Base-by-base conservation (phyloP, 2,113 vertebrate species). In the Lepisosteus osseus region DNA sequence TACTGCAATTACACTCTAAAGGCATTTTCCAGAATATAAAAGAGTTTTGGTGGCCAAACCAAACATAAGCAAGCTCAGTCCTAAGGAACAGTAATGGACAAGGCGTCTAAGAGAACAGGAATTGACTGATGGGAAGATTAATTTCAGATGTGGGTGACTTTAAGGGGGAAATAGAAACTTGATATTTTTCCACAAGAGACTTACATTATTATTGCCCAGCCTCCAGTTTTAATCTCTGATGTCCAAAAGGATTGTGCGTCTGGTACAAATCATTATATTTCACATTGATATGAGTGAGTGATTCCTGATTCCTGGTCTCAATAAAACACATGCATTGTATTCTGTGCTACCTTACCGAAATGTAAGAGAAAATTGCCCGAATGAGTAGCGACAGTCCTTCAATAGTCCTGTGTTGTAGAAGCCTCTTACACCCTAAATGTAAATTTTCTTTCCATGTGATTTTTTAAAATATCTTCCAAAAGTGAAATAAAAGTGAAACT, bases 111-210 rank as follows among this genome's bases (percentile, higher is more conserved):
- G 47, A 68, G 66, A 68, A 54, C 47, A 40, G 57, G 5, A 59
- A 5, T 59, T 6, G 5, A 59, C 57, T 59, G 11, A 54, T 55
- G 66, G n/a, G 47, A 54, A 68, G n/a, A 68, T 68, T 29, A 8
- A 55, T 68, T 68, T 68, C 66, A 68, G 47, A 68, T 68, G 51
- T 54, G 8, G 66, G 65, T 15, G 66, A 54, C 41, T 68, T 68
- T 51, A 13, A 54, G n/a, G 9, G 45, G 47, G 45, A 68, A 40
- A n/a, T 8, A 6, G 47, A 11, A 68, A 68, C 17, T 7, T 13
- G 66, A 55, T 68, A 15, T 40, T 41, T 68, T 55, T 15, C 66
- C 12, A 54, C 14, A 1, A 8, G 66, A 15, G 66, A n/a, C 12
- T 67, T 68, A 55, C 54, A 41, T 55, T 55, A 55, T 68, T 66